Evolutionary conservation across 2,888 invertebrate species (phyloP).

Genomic region (Standfussiana lucernea): DNA sequence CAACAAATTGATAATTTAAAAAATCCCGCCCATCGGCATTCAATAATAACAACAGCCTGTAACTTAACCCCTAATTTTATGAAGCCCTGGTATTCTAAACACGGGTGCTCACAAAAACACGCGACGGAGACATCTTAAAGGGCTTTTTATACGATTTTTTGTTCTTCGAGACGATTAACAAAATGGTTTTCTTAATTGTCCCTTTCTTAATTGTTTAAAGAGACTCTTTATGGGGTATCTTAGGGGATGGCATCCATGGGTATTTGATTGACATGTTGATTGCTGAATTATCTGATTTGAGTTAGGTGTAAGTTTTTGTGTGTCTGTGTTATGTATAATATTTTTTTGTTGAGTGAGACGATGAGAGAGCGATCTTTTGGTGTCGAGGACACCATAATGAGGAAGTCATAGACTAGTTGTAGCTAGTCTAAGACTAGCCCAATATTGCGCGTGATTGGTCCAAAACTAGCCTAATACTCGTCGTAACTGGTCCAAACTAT

Average conservation of each 20-base stretch:
- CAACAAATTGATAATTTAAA: not conserved
- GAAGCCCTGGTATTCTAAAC: constrained; percentile 61
- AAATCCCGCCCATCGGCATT: not conserved
- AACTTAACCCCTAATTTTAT: constrained; percentile 62
- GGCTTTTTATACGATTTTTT: constrained; percentile 75
- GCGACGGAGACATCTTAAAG: constrained; percentile 59
- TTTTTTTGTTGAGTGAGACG: not conserved
- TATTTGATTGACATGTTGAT: constrained; percentile 62
- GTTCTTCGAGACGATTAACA: constrained; percentile 76
- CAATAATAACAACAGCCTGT: constrained; percentile 19
- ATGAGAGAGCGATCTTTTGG: not conserved
- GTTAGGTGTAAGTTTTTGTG: not conserved
- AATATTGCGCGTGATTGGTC: too few relatives aligned
- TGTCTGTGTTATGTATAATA: not conserved
- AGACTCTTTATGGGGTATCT: constrained; percentile 70
- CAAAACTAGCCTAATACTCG: not conserved
- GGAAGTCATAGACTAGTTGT: not conserved
- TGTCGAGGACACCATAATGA: not conserved
- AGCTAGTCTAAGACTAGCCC: not conserved
- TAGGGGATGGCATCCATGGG: constrained; percentile 57
- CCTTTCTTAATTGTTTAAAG: constrained; percentile 79
- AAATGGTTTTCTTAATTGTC: constrained; percentile 82
- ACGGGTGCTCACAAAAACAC: constrained; percentile 71
- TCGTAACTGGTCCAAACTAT: not conserved
- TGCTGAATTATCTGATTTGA: constrained; percentile 39